phyloP scores from a whole-genome alignment of 2,113 vertebrate genomes.

The Etia nguti region DNA sequence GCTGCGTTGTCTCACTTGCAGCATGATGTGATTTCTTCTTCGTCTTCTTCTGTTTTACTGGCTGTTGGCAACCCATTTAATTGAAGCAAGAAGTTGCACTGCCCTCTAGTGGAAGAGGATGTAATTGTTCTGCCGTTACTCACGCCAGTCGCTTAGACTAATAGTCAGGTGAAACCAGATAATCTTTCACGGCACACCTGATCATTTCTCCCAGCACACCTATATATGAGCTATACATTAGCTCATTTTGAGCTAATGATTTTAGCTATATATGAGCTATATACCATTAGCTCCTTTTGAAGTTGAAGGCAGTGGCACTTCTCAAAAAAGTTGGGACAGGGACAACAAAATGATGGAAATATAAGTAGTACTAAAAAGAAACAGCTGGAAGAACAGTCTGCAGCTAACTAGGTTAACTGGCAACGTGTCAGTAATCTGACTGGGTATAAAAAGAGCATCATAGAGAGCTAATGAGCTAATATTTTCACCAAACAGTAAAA shows the following conservation, averaged over 20 bases:
- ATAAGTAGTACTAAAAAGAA: accelerated
- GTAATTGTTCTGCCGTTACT: neutral
- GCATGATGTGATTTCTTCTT: neutral
- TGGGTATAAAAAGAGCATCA: neutral
- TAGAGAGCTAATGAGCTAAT: neutral
- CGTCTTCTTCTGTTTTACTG: neutral
- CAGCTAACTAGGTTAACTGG: neutral
- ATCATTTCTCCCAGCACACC: no score
- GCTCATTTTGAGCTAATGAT: no score
- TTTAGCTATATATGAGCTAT: no score
- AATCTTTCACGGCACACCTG: accelerated
- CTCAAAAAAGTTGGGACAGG: neutral
- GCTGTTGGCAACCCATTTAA: accelerated
- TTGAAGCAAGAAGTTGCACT: neutral
- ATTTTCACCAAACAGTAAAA: neutral
- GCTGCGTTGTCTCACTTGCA: neutral
- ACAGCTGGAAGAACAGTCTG: neutral
- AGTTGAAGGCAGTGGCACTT: neutral
- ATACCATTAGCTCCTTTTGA: neutral
- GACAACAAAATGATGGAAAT: neutral
- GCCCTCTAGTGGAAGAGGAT: neutral
- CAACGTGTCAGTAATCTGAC: neutral
- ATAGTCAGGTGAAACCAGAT: neutral
- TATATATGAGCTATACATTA: neutral
- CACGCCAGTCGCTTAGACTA: neutral